Conservation (phyloP, 2,888 invertebrate species). For the Exocentrus adspersus region DNA sequence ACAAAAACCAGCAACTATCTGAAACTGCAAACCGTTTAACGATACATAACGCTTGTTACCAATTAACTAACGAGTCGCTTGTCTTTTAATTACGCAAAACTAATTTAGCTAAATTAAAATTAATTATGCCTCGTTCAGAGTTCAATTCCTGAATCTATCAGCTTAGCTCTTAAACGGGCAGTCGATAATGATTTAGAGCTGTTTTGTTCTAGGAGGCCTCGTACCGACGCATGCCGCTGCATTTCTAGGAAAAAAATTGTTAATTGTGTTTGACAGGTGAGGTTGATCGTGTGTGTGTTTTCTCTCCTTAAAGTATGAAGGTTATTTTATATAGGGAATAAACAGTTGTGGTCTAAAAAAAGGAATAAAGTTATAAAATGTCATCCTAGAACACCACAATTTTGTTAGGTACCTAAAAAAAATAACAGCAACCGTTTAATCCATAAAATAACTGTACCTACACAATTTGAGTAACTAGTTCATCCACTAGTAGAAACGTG, state of each 20-base stretch:
- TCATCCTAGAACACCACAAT: no score
- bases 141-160: conserved; percentile 36
- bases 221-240: background rate
- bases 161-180: conserved; percentile 30
- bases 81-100: conserved; percentile 36
- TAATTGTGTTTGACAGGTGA: conserved; percentile 4
- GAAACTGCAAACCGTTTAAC: conserved; percentile 4
- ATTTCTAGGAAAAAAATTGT: background rate
- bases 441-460: no score
- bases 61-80: conserved; percentile 36
- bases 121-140: conserved; percentile 36
- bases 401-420: no score
- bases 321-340: background rate
- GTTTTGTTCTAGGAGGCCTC: conserved; percentile 22
- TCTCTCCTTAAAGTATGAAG: background rate
- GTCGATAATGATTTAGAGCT: conserved; percentile 24
- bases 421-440: no score
- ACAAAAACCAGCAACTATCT: conserved; percentile 5
- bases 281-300: background rate
- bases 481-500: no score
- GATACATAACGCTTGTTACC: conserved; percentile 20
- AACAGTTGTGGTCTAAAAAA: background rate
- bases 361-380: no score
- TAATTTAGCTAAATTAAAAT: conserved; percentile 41
- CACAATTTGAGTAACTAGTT: no score